Conservation (phyloP, 2,888 invertebrate genomes). For the Drosophila pseudotalamancana region DNA sequence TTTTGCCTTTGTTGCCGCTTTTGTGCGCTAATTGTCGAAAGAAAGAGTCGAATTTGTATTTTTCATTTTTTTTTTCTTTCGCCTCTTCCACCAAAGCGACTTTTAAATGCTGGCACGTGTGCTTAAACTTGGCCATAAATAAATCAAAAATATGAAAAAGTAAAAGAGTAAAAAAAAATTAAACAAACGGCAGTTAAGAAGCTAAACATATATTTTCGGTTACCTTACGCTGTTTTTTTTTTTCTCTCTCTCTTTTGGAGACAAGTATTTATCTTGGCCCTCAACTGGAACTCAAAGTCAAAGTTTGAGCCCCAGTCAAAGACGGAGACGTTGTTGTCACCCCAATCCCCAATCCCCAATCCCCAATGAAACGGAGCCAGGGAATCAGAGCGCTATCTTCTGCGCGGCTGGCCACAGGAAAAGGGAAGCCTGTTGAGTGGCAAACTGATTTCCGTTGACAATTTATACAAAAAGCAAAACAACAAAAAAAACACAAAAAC, state of each 20-base stretch:
- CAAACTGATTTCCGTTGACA: constrained; percentile 82
- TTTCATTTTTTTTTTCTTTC: constrained; percentile 7
- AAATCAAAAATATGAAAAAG: constrained; percentile 35
- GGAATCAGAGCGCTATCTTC: constrained; percentile 42
- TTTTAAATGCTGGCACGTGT: constrained; percentile 72
- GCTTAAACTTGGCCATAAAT: constrained; percentile 56
- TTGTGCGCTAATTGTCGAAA: constrained; percentile 65
- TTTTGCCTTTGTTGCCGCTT: constrained; percentile 31
- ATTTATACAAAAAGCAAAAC: constrained; percentile 65
- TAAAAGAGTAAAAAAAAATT: constrained; percentile 12
- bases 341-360: too few relatives aligned
- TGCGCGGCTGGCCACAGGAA: constrained; percentile 69
- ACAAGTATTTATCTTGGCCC: constrained; percentile 45
- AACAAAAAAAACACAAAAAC: constrained; percentile 17
- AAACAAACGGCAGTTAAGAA: constrained; percentile 36
- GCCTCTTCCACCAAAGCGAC: too few relatives aligned
- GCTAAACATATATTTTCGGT: constrained; percentile 13
- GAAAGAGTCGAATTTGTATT: constrained; percentile 37
- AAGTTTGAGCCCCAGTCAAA: constrained; percentile 23
- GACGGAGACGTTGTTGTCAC: constrained; percentile 36
- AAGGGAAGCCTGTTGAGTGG: constrained; percentile 83
- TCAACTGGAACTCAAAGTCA: constrained; percentile 29
- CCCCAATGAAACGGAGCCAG: constrained; percentile 24
- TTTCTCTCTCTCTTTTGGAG: background rate
- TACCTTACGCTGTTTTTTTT: background rate